Base-by-base conservation (phyloP, 1,140 invertebrate genomes). In the Diachasmimorpha longicaudata region DNA sequence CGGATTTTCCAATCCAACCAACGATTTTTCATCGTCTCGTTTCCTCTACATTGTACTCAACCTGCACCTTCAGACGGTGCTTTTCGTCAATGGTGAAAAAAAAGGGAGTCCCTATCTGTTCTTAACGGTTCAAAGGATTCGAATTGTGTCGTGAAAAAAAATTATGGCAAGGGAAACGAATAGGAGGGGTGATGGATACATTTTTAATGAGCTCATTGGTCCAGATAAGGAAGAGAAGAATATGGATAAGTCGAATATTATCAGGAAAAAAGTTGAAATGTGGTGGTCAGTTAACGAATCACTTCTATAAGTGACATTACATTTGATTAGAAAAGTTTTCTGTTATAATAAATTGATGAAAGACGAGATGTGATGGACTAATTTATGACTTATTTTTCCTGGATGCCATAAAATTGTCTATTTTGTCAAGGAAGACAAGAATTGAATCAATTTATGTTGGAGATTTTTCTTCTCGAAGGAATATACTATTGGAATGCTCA, bases 61-160 rank as follows among this genome's bases (percentile, higher is more conserved):
- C 48, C 48, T 63, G 58, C 58, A 63, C 36, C n/a, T 36, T 16
- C 36, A 68, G 31, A 68, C 36, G 36, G 8, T 39, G 4, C 14
- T 66, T 36, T 68, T 68, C 39, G 66, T 68, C 36, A 39, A 36
- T 21, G 66, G 36, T 39, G 10, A 16, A 68, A 68, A 19, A 16
- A 68, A 31, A 14, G 63, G 36, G 66, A 37, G 66, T 39, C 48
- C 66, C 14, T 68, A 68, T 68, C 66, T 68, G 16, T 37, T 19
- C 66, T 68, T 68, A 52, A 36, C 36, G 36, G 66, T 16, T 68
- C 31, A 68, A 39, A 68, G 14, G 11, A 36, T 37, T 19, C 31
- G 66, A 68, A 68, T 68, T 68, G 25, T 68, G 25, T 68, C n/a
- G 23, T 63, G 58, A 63, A 37, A 68, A 63, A 68, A 68, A 37